These are phyloP conservation scores for Leucoma salicis DNA, from an alignment of 2,888 invertebrate species.

Conservation along the genomic window DNA sequence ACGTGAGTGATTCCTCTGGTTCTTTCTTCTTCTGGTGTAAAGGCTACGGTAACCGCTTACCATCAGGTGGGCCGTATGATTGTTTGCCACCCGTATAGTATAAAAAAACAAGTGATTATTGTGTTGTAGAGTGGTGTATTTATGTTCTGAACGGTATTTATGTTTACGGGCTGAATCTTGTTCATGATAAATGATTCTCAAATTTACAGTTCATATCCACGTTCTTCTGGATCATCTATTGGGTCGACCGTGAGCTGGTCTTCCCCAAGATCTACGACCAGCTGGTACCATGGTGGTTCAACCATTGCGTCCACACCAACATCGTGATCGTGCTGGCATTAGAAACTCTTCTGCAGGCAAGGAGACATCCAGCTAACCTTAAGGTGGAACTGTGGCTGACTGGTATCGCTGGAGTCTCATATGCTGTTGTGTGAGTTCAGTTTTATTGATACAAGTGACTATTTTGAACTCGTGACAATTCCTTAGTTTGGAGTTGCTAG, in stretches of 20 bases:
- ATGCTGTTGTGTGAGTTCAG: conserved; percentile 69
- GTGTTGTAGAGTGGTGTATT: too few relatives aligned
- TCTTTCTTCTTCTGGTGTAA: too few relatives aligned
- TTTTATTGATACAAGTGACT: too few relatives aligned
- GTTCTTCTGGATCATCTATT: conserved; percentile 81
- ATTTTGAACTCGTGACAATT: too few relatives aligned
- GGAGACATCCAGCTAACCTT: conserved; percentile 49
- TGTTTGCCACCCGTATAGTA: too few relatives aligned
- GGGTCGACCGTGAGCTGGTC: conserved; percentile 79
- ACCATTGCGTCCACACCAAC: conserved; percentile 82
- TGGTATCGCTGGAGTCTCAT: conserved; percentile 40
- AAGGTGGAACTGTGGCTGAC: conserved; percentile 51
- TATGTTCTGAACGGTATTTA: too few relatives aligned
- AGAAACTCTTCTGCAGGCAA: conserved; percentile 67
- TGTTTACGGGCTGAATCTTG: too few relatives aligned
- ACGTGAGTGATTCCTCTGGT: too few relatives aligned
- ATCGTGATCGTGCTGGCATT: conserved; percentile 70
- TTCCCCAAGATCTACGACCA: conserved; percentile 76
- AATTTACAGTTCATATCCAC: conserved; percentile 71
- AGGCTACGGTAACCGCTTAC: too few relatives aligned
- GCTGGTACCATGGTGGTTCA: conserved; percentile 81
- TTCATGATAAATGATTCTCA: background rate
- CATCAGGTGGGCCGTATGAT: too few relatives aligned
- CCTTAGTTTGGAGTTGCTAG: too few relatives aligned
- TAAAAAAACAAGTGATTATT: too few relatives aligned